These are phyloP conservation scores for Oryzias celebensis DNA, from an alignment of 2,113 vertebrate genomes.

Conservation along the genomic window DNA sequence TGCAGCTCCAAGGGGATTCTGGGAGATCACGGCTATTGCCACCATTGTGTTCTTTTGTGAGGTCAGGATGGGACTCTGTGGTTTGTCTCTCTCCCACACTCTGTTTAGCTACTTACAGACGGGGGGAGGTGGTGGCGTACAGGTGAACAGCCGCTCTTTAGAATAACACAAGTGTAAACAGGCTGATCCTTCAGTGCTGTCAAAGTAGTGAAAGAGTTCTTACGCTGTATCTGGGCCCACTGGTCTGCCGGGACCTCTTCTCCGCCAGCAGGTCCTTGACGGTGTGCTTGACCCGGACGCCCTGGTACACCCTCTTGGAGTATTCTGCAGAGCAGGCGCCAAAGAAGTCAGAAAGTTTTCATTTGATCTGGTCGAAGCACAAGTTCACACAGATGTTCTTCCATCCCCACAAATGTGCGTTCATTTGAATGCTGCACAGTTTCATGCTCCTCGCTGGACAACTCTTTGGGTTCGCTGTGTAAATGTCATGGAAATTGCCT, in stretches of 20 bases:
- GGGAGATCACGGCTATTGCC: constrained; percentile 36
- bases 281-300: constrained; percentile 94
- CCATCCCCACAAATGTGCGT: constrained; percentile 55
- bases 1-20: constrained; percentile 34
- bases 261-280: constrained; percentile 97
- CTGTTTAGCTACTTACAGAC: constrained; percentile 68
- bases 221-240: constrained; percentile 80
- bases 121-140: constrained; percentile 4
- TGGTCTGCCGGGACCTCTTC: constrained; percentile 86
- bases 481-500: constrained; percentile 74
- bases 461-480: constrained; percentile 54
- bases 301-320: constrained; percentile 91
- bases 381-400: constrained; percentile 47
- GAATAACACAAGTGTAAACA: constrained; percentile 71
- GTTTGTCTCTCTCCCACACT: constrained; percentile 52
- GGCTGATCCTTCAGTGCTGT: neutral
- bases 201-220: constrained; percentile 58
- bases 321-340: constrained; percentile 74
- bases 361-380: constrained; percentile 17
- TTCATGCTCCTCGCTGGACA: constrained; percentile 48
- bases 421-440: constrained; percentile 70
- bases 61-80: constrained; percentile 30
- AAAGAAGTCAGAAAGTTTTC: neutral
- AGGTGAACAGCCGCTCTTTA: constrained; percentile 58
- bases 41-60: constrained; percentile 74